phyloP scores from a whole-genome alignment of 1,140 invertebrate species.

The Nebria ingens region DNA sequence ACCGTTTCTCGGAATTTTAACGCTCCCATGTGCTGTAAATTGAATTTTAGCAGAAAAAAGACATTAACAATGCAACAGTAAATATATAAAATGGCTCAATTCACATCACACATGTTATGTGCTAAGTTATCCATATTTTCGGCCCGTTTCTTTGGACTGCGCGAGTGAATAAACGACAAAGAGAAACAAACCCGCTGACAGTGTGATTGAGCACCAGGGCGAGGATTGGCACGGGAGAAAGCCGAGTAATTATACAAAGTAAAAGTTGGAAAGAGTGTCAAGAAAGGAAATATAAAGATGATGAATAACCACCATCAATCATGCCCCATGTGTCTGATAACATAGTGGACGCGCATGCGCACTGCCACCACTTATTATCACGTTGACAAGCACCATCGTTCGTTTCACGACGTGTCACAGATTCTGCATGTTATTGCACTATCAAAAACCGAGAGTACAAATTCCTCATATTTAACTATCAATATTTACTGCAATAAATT shows the following conservation, averaged over 20 bases:
- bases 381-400: too few species aligned
- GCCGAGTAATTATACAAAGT: conserved; percentile 9
- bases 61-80: not conserved
- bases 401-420: too few species aligned
- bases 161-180: not conserved
- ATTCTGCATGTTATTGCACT: too few species aligned
- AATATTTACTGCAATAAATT: too few species aligned
- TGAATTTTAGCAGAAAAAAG: not conserved
- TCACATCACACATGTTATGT: not conserved
- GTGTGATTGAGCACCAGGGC: conserved; percentile 3
- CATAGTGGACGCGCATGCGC: too few species aligned
- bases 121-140: not conserved
- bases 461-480: too few species aligned
- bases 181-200: not conserved
- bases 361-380: too few species aligned
- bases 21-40: not conserved
- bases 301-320: conserved; percentile 8
- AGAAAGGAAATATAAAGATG: conserved; percentile 9
- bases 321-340: conserved; percentile 4
- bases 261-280: conserved; percentile 9
- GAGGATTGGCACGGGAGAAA: not conserved
- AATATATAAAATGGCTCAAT: not conserved
- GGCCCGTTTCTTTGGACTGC: not conserved
- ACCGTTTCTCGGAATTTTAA: not conserved
- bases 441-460: too few species aligned